phyloP scores from a whole-genome alignment of 1,140 invertebrate species.

The Drosophila varians region DNA sequence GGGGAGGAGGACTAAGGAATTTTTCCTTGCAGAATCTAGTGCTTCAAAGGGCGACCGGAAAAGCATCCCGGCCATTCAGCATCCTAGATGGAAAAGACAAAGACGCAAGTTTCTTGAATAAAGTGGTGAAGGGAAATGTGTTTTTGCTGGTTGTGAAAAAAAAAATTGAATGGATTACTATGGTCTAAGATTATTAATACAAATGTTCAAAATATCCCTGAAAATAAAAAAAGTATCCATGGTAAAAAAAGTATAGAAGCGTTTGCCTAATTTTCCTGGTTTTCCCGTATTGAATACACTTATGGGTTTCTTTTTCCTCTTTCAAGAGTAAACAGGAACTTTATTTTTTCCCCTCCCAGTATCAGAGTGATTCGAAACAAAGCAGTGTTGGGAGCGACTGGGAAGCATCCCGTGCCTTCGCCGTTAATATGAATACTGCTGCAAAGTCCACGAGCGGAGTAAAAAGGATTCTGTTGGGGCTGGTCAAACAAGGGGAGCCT shows the following conservation, averaged over 20 bases:
- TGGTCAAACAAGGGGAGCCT: slow-evolving; percentile 24
- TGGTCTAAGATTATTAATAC: too few species aligned
- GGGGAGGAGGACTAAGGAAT: background rate
- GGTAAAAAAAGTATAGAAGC: too few species aligned
- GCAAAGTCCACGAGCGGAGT: slow-evolving; percentile 49
- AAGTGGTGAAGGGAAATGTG: background rate
- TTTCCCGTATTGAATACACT: too few species aligned
- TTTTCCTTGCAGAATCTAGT: background rate
- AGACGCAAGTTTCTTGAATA: background rate
- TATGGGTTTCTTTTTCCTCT: too few species aligned
- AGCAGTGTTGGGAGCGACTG: slow-evolving; percentile 50
- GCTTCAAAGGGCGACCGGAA: background rate
- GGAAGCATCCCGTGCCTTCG: slow-evolving; percentile 56
- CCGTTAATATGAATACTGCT: slow-evolving; percentile 56
- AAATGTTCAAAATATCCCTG: too few species aligned
- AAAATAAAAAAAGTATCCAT: too few species aligned
- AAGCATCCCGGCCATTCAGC: background rate
- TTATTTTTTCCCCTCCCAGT: background rate
- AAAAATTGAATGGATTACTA: background rate
- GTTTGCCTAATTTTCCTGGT: too few species aligned
- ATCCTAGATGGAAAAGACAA: background rate
- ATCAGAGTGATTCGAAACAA: background rate
- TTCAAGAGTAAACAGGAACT: background rate
- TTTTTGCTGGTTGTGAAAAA: background rate
- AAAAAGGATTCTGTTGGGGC: slow-evolving; percentile 1